A percentile compares a stretch with the other conserved stretches of the same genome.
Evolutionary conservation across 2,797 vertebrate species (phyloP).

Genomic region (Notolabrus celidotus): DNA sequence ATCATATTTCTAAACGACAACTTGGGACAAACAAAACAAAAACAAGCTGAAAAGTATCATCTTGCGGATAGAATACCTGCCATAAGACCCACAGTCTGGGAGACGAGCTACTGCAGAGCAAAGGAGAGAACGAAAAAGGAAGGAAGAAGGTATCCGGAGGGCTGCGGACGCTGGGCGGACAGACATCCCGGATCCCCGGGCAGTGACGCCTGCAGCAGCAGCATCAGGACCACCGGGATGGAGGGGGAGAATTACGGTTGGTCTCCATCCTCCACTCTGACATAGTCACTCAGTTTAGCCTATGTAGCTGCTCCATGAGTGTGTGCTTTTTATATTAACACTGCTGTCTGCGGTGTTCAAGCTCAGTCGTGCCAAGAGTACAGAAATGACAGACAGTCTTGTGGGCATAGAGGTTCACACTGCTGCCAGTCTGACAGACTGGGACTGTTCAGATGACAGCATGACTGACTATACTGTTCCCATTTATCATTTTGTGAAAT

Average conservation of each 20-base stretch:
- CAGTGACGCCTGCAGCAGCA: conserved; percentile 62
- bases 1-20: not conserved
- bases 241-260: conserved; percentile 79
- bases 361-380: conserved; percentile 21
- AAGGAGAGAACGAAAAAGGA: not conserved
- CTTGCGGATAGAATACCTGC: no score
- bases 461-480: not conserved
- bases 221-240: conserved; percentile 77
- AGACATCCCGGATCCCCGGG: conserved; percentile 36
- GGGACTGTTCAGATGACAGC: conserved; percentile 6
- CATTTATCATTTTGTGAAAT: no score
- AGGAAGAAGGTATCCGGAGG: conserved; percentile 48
- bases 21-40: conserved; percentile 8
- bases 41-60: conserved; percentile 44
- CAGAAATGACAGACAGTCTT: conserved; percentile 12
- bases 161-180: conserved; percentile 47
- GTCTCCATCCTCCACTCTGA: conserved; percentile 33
- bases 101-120: conserved; percentile 1
- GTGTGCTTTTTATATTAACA: not conserved
- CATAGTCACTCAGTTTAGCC: not conserved
- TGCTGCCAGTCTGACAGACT: conserved; percentile 25
- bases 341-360: not conserved
- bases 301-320: not conserved
- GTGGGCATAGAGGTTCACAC: conserved; percentile 5
- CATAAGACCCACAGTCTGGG: not conserved